Evolutionary conservation across 2,888 invertebrate species (phyloP), one percentile per base, ranked within the genome.

Genomic region (Theodoxus fluviatilis): DNA sequence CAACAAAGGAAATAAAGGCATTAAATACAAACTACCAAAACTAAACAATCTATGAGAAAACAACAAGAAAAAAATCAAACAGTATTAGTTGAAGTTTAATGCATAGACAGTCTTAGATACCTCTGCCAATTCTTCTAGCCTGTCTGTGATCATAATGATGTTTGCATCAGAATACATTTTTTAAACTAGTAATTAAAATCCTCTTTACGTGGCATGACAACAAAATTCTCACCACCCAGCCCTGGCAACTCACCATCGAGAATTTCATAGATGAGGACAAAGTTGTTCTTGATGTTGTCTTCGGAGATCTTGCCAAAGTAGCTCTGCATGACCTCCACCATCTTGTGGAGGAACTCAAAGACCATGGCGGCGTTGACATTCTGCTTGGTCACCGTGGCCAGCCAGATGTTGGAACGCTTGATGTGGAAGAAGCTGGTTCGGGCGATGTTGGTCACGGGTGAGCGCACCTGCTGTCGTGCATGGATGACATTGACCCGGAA

Each of bases 311-410:
- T 99, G 71, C 98, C 99, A 87, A 99, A 99, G 88, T 99, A 99
- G 0, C 97, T 96, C 88, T 98, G 97, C 99, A 99, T 99, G 68
- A 99, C 97, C 77, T 90, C 90, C 25, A 89, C 87, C 86, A 99
- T 98, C 88, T 98, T 98, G 69, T 97, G 91, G 59, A 99, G 90
- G 88, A 99, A 98, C 89, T 99, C 98, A 87, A 99, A 98, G 49
- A 98, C 99, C 98, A 99, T 98, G 0, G 98, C 97, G 31, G 99
- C 99, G 84, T 99, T 99, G 70, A 99, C 98, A 93, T 99, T 99
- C 89, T 99, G 98, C 89, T 98, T 97, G 33, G 99, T 98, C n/a
- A 99, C 99, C 0, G 98, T 99, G 55, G 98, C 98, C 79, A 99
- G 90, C 99, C 99, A 99, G 82, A 99, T 98, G 87, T 99, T 99